Base-by-base conservation (phyloP, 2,888 invertebrate genomes). In the Polia nebulosa region DNA sequence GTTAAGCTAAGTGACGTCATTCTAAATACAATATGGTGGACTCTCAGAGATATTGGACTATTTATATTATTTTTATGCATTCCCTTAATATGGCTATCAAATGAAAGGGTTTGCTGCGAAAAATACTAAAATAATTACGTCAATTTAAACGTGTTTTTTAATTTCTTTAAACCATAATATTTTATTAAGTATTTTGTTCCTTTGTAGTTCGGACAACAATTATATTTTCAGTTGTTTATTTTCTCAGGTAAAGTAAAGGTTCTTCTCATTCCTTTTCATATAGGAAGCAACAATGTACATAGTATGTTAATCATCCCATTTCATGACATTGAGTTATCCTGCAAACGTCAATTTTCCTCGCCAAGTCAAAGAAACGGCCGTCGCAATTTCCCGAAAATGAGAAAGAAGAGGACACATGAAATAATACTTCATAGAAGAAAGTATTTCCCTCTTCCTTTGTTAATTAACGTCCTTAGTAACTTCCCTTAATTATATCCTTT, bases 401-500 rank as follows among this genome's bases (percentile, higher is more conserved):
- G 51, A 15, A 44, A 39, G 32, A 25, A 29, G 13, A 8, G 29
- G 47, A 51, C 53, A 52, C 71, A 53, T 77, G 72, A 41, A 72
- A 72, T 72, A 22, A 70, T 77, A 41, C 72, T 58, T 71, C 71
- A 77, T 58, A 53, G 41, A 41, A 72, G 47, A 25, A 41, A 36
- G 60, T 32, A 39, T 32, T 55, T 49, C 72, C 34, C 8, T 55
- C 53, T 39, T 41, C n/a, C 34, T 51, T 47, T 78, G 63, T 78
- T 73, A 78, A 78, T 73, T 73, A 73, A 61, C 34, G 56, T 25
- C 52, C 27, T 57, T 36, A 25, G 27, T 34, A 39, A 72, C 39
- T 61, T 57, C 9, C 44, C 27, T 73, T 78, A 72, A 78, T 73
- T 41, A 57, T 9, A 41, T 34, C 27, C 51, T 41, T 27, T 72